Conservation (phyloP, 2,888 invertebrate species). For the Nematopogon swammerdamellus region DNA sequence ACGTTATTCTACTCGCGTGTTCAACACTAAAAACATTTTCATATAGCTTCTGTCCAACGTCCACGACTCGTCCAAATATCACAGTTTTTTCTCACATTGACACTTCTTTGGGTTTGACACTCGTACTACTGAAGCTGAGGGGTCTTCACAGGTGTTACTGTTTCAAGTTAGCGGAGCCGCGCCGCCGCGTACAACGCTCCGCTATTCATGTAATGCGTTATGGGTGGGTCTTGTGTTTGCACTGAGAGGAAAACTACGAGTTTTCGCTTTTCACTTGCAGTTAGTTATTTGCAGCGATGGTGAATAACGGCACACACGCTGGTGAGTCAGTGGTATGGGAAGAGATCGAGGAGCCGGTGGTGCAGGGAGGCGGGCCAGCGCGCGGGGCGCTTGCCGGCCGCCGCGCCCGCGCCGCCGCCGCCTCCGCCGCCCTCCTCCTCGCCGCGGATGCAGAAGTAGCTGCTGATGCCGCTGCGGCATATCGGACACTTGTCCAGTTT, state of each 20-base stretch:
- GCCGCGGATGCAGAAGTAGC: slow-evolving; percentile 79
- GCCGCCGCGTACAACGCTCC: too few relatives aligned
- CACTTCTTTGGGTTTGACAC: neutral
- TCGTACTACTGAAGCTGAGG: too few relatives aligned
- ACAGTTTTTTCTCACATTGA: neutral
- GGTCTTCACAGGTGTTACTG: too few relatives aligned
- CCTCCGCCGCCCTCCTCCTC: slow-evolving; percentile 65
- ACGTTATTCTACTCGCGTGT: too few relatives aligned
- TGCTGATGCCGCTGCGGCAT: slow-evolving; percentile 78
- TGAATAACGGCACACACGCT: too few relatives aligned
- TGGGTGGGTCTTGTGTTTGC: too few relatives aligned
- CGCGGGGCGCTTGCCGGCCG: slow-evolving; percentile 19
- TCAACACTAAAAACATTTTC: neutral
- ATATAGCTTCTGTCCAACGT: neutral
- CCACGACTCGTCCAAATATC: neutral
- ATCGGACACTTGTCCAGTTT: slow-evolving; percentile 84
- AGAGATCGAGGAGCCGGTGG: slow-evolving; percentile 69
- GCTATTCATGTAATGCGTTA: too few relatives aligned
- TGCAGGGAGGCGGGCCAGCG: slow-evolving; percentile 61
- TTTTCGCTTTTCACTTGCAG: too few relatives aligned
- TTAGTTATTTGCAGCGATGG: too few relatives aligned
- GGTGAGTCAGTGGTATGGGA: slow-evolving; percentile 56
- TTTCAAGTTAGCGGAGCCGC: too few relatives aligned
- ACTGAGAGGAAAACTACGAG: too few relatives aligned
- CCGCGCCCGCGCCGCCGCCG: slow-evolving; percentile 43